Evolutionary conservation across 64 coral and sea anemone species (phyloP), one percentile per base, ranked within the genome.

Genomic region (Dendrophyllia cribrosa): DNA sequence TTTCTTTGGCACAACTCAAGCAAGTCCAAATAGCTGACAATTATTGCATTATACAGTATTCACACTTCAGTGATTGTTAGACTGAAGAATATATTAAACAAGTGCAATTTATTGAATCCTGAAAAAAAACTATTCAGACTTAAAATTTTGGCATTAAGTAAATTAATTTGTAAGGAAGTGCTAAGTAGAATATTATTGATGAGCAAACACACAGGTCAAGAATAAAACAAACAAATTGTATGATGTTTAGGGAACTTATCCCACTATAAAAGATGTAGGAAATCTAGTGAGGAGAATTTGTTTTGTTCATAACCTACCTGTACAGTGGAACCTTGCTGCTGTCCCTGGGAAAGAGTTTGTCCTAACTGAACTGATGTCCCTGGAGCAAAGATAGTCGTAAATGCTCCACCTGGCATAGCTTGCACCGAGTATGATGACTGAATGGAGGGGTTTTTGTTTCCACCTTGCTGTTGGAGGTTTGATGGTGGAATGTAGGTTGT

Each of bases 301-400:
- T 49, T 26, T 5, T 14, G 7, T 52, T 10, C n/a, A 44, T 49
- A 15, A 6, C 53, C 12, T 90, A 99, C 97, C 94, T 99, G 97
- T 67, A 96, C 90, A 48, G 78, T 82, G 0, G 80, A 84, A n/a
- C 90, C 61, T 26, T 88, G 95, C 21, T 96, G 96, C 78, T 95
- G 92, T 88, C 90, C 93, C 48, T 98, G 96, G 1, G 86, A 80
- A 59, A 93, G 66, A 3, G 72, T 59, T 14, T 97, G 97, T n/a
- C 94, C 94, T 44, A 99, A 51, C 70, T 99, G 97, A 68, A 96
- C 84, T 21, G 95, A 75, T 11, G 87, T 64, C 53, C 91, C 94
- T 26, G 97, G 97, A 8, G 97, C 96, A 72, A 99, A 99, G 72
- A 99, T 99, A 7, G 97, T 99, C 1, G 97, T 96, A 58, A 96